Evolutionary conservation across 2,797 vertebrate species (phyloP).

Genomic region (Monodelphis domestica): DNA sequence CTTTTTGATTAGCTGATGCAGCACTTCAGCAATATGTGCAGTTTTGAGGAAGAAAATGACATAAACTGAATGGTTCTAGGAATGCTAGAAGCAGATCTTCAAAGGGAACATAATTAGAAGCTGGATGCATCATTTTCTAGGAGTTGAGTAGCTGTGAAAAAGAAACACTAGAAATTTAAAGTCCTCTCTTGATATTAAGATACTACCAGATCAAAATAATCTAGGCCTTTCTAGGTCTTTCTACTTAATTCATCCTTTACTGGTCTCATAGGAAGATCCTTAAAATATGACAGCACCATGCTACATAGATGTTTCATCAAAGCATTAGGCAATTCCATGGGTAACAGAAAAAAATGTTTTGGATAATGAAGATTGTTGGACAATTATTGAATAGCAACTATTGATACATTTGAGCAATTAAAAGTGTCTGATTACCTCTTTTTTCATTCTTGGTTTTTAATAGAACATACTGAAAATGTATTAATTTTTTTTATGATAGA

Average conservation of each 20-base stretch:
- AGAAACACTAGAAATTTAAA: neutral
- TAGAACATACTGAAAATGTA: neutral
- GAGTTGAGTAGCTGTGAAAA: neutral
- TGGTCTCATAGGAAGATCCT: neutral
- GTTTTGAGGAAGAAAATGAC: neutral
- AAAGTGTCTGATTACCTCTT: neutral
- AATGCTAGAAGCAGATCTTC: neutral
- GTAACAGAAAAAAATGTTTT: neutral
- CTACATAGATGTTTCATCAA: too few relatives aligned
- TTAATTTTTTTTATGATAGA: neutral
- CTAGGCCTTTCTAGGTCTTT: neutral
- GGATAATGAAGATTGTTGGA: neutral
- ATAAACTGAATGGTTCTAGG: neutral
- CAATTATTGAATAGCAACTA: neutral
- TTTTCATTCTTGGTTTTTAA: neutral
- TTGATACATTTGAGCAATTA: neutral
- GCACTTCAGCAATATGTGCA: neutral
- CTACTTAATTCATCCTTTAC: neutral
- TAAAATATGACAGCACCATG: neutral
- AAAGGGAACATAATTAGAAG: neutral
- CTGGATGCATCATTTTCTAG: neutral
- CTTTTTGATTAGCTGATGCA: neutral
- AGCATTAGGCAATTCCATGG: too few relatives aligned
- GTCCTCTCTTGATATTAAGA: neutral
- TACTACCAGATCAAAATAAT: neutral